phyloP scores from a whole-genome alignment of 2,113 vertebrate species.

The Pavo muticus region DNA sequence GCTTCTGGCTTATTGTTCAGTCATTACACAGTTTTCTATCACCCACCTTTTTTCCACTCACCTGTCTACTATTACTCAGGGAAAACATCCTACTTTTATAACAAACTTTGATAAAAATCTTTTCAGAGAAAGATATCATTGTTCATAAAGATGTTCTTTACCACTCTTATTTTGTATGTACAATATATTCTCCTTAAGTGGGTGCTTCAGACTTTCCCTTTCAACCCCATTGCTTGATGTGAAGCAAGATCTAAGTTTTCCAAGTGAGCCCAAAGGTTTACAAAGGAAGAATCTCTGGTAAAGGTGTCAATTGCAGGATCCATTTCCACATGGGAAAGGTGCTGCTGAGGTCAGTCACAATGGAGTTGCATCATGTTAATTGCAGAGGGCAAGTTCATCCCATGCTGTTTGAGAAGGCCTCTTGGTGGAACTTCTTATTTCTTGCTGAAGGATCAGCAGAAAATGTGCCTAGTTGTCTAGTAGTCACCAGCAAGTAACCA shows the following conservation, averaged over 20 bases:
- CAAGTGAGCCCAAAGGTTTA: neutral
- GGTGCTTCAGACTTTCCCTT: neutral
- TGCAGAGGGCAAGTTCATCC: slow-evolving; percentile 28
- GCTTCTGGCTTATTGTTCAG: neutral
- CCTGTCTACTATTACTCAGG: rapidly evolving
- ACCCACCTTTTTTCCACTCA: neutral
- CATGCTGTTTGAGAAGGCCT: neutral
- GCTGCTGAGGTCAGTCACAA: neutral
- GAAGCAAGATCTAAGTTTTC: neutral
- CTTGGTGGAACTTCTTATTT: neutral
- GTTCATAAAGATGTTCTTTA: neutral
- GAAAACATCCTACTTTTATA: rapidly evolving
- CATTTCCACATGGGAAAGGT: neutral
- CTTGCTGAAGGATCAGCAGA: neutral
- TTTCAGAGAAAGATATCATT: neutral
- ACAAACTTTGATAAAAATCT: rapidly evolving
- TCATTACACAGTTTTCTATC: neutral
- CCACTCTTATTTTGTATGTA: rapidly evolving
- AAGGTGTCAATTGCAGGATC: neutral
- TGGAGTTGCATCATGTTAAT: neutral
- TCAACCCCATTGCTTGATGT: rapidly evolving
- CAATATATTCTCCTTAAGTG: too few relatives aligned
- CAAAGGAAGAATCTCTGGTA: neutral
- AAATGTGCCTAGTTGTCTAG: neutral
- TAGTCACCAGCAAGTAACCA: neutral